phyloP scores from a whole-genome alignment of 2,797 vertebrate genomes.

The Onychomys leucogaster region DNA sequence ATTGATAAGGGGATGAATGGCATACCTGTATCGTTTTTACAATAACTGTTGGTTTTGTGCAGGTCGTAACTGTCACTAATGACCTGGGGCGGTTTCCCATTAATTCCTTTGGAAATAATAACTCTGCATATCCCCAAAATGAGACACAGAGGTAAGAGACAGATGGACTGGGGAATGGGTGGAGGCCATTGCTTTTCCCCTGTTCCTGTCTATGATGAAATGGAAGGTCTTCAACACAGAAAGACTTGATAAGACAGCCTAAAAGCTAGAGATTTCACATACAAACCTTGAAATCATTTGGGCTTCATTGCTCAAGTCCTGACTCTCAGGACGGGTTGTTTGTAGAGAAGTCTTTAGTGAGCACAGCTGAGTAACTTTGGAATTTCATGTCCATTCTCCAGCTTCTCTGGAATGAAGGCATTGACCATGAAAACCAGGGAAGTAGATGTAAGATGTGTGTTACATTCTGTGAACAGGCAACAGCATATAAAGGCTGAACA shows the following conservation, averaged over 20 bases:
- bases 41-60: constrained; percentile 91
- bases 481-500: neutral
- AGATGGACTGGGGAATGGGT: neutral
- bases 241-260: neutral
- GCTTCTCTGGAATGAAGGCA: neutral
- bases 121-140: constrained; percentile 88
- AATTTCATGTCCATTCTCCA: neutral
- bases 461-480: neutral
- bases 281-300: neutral
- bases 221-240: neutral
- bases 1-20: neutral
- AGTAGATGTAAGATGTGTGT: neutral
- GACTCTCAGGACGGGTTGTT: neutral
- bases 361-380: neutral
- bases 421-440: neutral
- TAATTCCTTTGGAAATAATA: constrained; percentile 90
- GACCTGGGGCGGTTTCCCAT: constrained; percentile 83
- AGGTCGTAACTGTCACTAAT: neutral
- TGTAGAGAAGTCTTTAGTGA: neutral
- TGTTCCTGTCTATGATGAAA: neutral
- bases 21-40: constrained; percentile 90
- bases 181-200: neutral
- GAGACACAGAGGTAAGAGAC: constrained; percentile 90
- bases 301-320: neutral
- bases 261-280: neutral